Evolutionary conservation across 2,888 invertebrate genomes (phyloP).

Genomic region (Tanypteryx hageni): DNA sequence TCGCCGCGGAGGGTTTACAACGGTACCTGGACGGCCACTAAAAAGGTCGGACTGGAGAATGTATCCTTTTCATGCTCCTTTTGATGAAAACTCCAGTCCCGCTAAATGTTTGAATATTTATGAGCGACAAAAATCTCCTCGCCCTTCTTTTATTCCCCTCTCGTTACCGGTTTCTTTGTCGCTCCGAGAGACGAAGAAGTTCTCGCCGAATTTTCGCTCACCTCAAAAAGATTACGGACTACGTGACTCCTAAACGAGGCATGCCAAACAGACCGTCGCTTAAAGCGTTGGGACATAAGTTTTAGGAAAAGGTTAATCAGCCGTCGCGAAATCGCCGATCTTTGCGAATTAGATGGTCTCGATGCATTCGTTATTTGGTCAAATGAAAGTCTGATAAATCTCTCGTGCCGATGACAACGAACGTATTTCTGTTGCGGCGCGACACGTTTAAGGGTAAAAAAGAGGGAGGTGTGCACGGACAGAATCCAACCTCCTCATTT

Average conservation of each 20-base stretch:
- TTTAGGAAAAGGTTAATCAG: neutral
- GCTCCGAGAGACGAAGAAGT: neutral
- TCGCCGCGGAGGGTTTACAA: neutral
- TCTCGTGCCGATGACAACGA: neutral
- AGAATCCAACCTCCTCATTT: too few relatives aligned
- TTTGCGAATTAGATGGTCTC: neutral
- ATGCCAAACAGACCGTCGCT: neutral
- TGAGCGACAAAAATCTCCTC: constrained; percentile 25
- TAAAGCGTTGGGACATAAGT: neutral
- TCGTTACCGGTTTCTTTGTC: constrained; percentile 32
- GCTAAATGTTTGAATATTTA: constrained; percentile 27
- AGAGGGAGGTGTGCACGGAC: too few relatives aligned
- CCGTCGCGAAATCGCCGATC: neutral
- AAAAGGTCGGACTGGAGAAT: neutral
- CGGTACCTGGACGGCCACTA: neutral
- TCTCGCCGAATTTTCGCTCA: constrained; percentile 8
- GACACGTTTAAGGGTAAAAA: neutral
- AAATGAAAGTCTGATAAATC: neutral
- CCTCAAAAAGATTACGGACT: neutral
- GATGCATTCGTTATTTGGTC: neutral
- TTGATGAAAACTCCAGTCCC: constrained; percentile 13
- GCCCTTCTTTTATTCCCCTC: neutral
- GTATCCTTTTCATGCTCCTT: constrained; percentile 24
- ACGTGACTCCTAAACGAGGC: constrained; percentile 20
- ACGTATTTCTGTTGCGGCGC: neutral